Evolutionary conservation across 2,113 vertebrate genomes (phyloP), one percentile per base, ranked within the genome.

Genomic region (Pyrgilauda ruficollis): DNA sequence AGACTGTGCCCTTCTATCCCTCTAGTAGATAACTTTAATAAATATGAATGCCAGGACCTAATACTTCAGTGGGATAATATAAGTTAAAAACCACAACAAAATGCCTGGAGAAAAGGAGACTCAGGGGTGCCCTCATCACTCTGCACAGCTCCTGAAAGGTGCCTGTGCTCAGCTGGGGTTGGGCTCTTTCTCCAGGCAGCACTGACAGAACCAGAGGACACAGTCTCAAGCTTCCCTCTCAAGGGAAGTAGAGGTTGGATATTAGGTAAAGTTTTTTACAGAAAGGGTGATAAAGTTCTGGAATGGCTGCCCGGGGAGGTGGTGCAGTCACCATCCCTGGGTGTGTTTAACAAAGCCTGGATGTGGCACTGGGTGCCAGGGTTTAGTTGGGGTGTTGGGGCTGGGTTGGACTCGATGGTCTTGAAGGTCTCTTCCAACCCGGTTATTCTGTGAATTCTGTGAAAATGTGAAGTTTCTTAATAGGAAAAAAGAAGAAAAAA

Each of bases 1-100:
- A 61, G 50, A 55, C 82, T 90, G 11, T 88, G 81, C 62, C 95
- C 75, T 96, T 97, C 93, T 93, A 97, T 85, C 50, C 62, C 62
- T 50, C 68, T 77, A 76, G 77, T 17, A 95, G 89, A 49, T 77
- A 84, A 79, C 62, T 96, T 97, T 78, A 94, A 62, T 89, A 96
- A 95, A 93, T 84, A 59, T 3, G 24, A 91, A 58, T 59, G 55
- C 35, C 61, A 68, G 43, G 52, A 93, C 33, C 63, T 72, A 80
- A 69, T 53, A 53, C 14, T 78, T 78, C 44, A 44, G 31, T 17
- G 49, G 43, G 13, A 39, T 53, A 63, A 73, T 64, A 27, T 6
- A 23, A 76, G 53, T 59, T 75, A 72, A 69, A 66, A 80, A 78
- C 13, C 10, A 39, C 30, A 63, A 50, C 2, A 46, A 33, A 19